These are phyloP conservation scores for Oceanodroma tethys DNA, from an alignment of 2,113 vertebrate genomes.

Conservation along the genomic window DNA sequence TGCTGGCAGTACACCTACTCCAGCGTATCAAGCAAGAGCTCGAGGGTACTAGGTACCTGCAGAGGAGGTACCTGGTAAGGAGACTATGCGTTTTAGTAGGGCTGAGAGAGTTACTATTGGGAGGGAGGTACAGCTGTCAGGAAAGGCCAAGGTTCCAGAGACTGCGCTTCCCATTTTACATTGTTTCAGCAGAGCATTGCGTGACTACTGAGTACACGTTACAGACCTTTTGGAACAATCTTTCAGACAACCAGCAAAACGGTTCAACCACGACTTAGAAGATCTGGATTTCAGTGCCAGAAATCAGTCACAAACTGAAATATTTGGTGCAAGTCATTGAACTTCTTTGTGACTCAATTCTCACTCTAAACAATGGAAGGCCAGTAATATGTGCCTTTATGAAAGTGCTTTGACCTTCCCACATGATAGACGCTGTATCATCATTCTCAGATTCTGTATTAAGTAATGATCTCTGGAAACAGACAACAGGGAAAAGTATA, in stretches of 20 bases:
- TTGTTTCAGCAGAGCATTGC: neutral
- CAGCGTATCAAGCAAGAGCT: neutral
- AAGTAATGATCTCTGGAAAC: neutral
- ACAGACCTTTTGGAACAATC: neutral
- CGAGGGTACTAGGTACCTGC: neutral
- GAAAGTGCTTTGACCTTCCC: neutral
- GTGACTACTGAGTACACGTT: fast-evolving
- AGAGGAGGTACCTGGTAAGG: neutral
- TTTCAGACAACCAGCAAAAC: neutral
- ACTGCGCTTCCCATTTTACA: neutral
- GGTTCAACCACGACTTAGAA: neutral
- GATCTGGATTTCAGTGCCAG: neutral
- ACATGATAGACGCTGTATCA: neutral
- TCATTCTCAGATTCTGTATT: neutral
- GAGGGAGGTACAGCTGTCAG: neutral
- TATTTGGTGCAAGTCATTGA: neutral
- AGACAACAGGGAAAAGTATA: neutral
- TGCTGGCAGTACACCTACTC: neutral
- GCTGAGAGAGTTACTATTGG: neutral
- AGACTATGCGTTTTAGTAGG: neutral
- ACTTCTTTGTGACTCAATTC: neutral
- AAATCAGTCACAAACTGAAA: neutral
- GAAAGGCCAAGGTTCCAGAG: neutral
- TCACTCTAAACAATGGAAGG: neutral
- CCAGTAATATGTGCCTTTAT: neutral